Conservation (phyloP, 2,888 invertebrate species). For the Pollenia griseotomentosa region DNA sequence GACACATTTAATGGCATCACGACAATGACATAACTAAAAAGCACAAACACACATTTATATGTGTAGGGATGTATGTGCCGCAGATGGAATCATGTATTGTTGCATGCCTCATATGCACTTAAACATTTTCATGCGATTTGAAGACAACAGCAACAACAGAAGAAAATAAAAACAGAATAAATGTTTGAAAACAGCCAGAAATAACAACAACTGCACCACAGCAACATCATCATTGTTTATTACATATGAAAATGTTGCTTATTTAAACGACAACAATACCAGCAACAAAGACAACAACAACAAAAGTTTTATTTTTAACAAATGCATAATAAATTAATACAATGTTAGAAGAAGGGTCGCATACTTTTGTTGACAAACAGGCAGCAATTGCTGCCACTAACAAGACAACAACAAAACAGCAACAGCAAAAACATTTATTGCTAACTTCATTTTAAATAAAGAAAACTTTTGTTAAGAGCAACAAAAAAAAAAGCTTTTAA, state of each 20-base stretch:
- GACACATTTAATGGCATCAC: constrained; percentile 75
- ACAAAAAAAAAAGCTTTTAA: neutral
- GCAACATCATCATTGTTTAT: constrained; percentile 66
- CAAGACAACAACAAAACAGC: constrained; percentile 4
- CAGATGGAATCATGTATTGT: constrained; percentile 49
- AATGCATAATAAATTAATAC: constrained; percentile 65
- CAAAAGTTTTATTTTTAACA: constrained; percentile 33
- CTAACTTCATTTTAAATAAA: neutral
- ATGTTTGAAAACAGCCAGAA: constrained; percentile 44
- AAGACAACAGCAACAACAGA: constrained; percentile 15
- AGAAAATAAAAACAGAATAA: constrained; percentile 36
- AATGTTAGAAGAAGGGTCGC: constrained; percentile 65
- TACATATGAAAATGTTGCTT: constrained; percentile 63
- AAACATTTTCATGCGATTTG: constrained; percentile 38
- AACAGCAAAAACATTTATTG: neutral
- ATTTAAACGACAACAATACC: constrained; percentile 44
- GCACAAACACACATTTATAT: constrained; percentile 30
- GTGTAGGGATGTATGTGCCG: neutral
- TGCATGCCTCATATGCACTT: constrained; percentile 58
- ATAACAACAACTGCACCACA: constrained; percentile 9
- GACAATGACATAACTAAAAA: constrained; percentile 74
- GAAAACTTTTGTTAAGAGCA: neutral
- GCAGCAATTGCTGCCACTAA: neutral
- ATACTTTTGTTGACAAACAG: neutral
- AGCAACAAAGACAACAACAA: constrained; percentile 3